These are phyloP conservation scores for Terrapene triunguis DNA, from an alignment of 2,113 vertebrate species.

Conservation along the genomic window DNA sequence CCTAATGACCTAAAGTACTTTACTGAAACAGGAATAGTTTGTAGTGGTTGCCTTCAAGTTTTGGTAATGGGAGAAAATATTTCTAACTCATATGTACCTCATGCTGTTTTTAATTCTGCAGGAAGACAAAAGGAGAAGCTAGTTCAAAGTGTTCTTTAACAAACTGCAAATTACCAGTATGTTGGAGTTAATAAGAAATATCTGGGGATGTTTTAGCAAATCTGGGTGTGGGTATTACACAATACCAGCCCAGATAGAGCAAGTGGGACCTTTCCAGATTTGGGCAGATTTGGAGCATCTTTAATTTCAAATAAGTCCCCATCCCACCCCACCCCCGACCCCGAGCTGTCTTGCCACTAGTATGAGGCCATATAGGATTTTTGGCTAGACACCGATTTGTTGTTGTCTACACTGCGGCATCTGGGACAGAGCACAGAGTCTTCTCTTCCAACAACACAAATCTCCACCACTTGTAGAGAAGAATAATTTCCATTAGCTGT, in stretches of 20 bases:
- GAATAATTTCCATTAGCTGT: not conserved
- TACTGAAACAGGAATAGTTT: conserved; percentile 49
- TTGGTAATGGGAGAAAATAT: conserved; percentile 3
- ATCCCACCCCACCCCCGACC: not conserved
- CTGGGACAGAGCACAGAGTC: not conserved
- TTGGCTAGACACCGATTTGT: not conserved
- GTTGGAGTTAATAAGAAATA: not conserved
- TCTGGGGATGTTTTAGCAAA: not conserved
- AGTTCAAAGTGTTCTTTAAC: not conserved
- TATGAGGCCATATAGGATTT: not conserved
- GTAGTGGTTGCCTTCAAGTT: conserved; percentile 24
- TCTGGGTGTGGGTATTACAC: not conserved
- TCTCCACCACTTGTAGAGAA: not conserved
- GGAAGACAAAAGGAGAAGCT: not conserved
- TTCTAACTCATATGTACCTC: not conserved
- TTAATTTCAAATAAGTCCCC: not conserved
- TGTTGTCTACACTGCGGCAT: not conserved
- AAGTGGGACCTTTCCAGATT: not conserved
- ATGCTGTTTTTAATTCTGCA: not conserved
- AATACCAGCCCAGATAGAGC: not conserved
- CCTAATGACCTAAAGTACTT: conserved; percentile 66
- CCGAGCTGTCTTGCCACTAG: not conserved
- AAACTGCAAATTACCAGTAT: not conserved
- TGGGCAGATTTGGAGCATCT: not conserved
- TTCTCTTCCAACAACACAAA: not conserved